Conservation (phyloP, 2,888 invertebrate species). For the Dynastes hyllus region DNA sequence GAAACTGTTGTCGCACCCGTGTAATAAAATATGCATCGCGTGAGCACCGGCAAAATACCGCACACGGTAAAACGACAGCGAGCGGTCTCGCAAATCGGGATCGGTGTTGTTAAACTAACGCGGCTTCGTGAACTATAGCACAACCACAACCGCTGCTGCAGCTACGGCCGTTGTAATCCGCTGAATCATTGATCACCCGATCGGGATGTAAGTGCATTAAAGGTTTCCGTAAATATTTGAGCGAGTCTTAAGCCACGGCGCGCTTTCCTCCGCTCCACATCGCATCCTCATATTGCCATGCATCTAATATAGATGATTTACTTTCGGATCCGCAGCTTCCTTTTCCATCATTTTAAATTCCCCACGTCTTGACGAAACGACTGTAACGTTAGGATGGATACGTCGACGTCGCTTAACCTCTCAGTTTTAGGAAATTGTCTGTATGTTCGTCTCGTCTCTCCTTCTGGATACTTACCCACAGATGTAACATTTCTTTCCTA, state of each 20-base stretch:
- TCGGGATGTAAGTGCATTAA: constrained; percentile 60
- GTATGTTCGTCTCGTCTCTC: background rate
- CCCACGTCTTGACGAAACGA: background rate
- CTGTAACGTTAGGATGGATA: constrained; percentile 4
- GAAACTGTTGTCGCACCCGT: constrained; percentile 37
- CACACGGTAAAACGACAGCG: background rate
- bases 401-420: constrained; percentile 20
- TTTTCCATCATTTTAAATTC: constrained; percentile 40
- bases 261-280: constrained; percentile 53
- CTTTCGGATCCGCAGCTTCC: constrained; percentile 47
- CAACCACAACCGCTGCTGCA: constrained; percentile 3
- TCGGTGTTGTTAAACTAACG: constrained; percentile 47
- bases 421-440: constrained; percentile 9
- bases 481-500: constrained; percentile 2
- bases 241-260: constrained; percentile 52
- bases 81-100: constrained; percentile 38
- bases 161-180: constrained; percentile 52
- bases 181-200: constrained; percentile 60
- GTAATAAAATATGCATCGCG: constrained; percentile 49
- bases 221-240: constrained; percentile 59
- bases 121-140: constrained; percentile 39
- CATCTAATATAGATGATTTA: constrained; percentile 58
- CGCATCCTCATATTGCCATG: constrained; percentile 34
- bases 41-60: constrained; percentile 33
- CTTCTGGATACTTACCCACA: background rate